Evolutionary conservation across 2,888 invertebrate genomes (phyloP).

Genomic region (Trissolcus japonicus): DNA sequence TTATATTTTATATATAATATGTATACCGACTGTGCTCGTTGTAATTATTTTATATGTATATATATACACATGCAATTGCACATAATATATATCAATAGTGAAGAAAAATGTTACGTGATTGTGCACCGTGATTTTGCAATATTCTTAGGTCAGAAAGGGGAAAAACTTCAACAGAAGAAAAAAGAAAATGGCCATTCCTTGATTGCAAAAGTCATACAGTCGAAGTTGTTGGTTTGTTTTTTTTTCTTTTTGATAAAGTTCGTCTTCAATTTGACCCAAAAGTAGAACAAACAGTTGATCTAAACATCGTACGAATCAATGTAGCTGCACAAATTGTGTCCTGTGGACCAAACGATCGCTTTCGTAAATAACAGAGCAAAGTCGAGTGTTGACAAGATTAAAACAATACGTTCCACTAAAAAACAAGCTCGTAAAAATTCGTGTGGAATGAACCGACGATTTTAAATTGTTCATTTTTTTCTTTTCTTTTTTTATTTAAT

Average conservation of each 20-base stretch:
- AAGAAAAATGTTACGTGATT: conserved; percentile 39
- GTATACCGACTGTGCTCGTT: conserved; percentile 61
- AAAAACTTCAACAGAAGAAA: no score
- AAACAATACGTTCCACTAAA: conserved; percentile 29
- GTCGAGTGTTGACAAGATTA: conserved; percentile 28
- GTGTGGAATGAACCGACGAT: conserved; percentile 50
- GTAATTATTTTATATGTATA: conserved; percentile 61
- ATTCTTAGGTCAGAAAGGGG: no score
- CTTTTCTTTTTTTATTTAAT: conserved; percentile 6
- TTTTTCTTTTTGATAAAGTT: no score
- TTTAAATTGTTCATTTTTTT: conserved; percentile 16
- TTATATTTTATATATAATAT: conserved; percentile 30
- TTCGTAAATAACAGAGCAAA: conserved; percentile 45
- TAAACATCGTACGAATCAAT: conserved; percentile 43
- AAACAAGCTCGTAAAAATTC: conserved; percentile 48
- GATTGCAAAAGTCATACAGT: no score
- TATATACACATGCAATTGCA: conserved; percentile 55
- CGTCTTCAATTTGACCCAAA: no score
- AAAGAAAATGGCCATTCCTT: no score
- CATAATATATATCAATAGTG: conserved; percentile 54
- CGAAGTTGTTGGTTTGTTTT: no score
- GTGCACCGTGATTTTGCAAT: conserved; percentile 42
- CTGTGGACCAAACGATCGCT: conserved; percentile 67
- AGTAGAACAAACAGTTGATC: conserved; percentile 30
- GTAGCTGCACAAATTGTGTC: conserved; percentile 65